Evolutionary conservation across 30 jellyfish, hydroid and myxozoan genomes (phyloP), one percentile per base, ranked within the genome.

Genomic region (Turritopsis dohrnii): DNA sequence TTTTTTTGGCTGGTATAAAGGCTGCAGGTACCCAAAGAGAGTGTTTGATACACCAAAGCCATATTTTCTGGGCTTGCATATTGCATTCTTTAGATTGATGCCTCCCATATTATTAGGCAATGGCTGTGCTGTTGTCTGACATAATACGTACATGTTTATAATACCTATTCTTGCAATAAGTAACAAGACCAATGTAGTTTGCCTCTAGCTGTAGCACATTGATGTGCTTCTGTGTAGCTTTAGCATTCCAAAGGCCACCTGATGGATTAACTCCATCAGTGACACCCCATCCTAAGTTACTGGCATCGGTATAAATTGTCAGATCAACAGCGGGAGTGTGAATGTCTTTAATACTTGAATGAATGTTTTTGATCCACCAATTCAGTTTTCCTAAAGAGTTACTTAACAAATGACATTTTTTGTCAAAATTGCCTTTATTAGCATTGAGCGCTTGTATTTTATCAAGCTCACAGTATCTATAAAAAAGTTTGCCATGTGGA

Each of bases 71-170:
- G 7, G 88, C 74, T 20, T 66, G 21, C 8, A 27, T 21, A 65
- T 82, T 31, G 71, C 73, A 65, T 24, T 18, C 21, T 65, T 22
- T 28, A 24, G 82, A 65, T 52, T 82, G 1, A 30, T 82, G 29
- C 83, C 88, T 54, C 88, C 88, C 88, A 82, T 82, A 41, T 82
- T 26, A 71, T 82, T 82, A 82, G 22, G 88, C 88, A 22, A 80
- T 60, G 21, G 88, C 82, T 54, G 88, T 82, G 29, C 52, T 24
- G 19, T 82, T 82, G 29, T 82, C 88, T 18, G 81, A 4, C 88
- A 66, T 82, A 69, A 82, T 82, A 3, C 13, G 60, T 5, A 13
- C 60, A n/a, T n/a, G n/a, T n/a, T n/a, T n/a, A n/a, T n/a, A n/a
- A n/a, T n/a, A n/a, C n/a, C n/a, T n/a, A n/a, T n/a, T n/a, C 60